Evolutionary conservation across 2,888 invertebrate species (phyloP), one percentile per base, ranked within the genome.

Genomic region (Pammene aurita): DNA sequence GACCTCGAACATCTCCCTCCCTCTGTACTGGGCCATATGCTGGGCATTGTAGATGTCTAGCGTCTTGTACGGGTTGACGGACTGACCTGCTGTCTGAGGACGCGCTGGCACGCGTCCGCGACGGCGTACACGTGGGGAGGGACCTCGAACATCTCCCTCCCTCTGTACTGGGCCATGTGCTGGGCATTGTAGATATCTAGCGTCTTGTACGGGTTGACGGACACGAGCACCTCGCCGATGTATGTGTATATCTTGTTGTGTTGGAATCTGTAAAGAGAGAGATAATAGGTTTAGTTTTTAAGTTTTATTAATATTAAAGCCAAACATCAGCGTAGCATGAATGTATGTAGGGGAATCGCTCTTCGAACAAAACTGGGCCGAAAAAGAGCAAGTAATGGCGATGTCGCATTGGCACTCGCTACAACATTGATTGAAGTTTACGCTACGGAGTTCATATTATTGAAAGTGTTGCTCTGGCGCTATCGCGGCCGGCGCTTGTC

Each of bases 191-290:
- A 26, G 26, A 26, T 26, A 4, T 26, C 26, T 4, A 26, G 26
- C 4, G 26, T 26, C 26, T 26, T 26, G 26, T 26, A 26, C 26
- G 26, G 26, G 4, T 99, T 99, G 77, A 99, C 97, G 0, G 99
- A 98, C 50, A 99, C 98, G 84, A 97, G 96, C 78, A 98, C 98
- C 92, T 99, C 99, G 52, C 99, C 99, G 78, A 99, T 99, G 92
- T 99, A 99, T 7, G 99, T 98, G 94, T 99, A 99, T 84, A 99
- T 98, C 87, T 95, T 96, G 77, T 97, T 97, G 87, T 95, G 95
- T 89, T 96, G 96, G 85, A 96, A 98, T 86, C 98, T 98, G 93
- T n/a, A 93, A 92, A 77, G 83, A 85, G 86, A 71, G 16, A 58
- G 58, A 26, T 0, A 75, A 72, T n/a, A n/a, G 93, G n/a, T 67